These are phyloP conservation scores for Falco cherrug DNA, from an alignment of 2,797 vertebrate species.

Conservation along the genomic window DNA sequence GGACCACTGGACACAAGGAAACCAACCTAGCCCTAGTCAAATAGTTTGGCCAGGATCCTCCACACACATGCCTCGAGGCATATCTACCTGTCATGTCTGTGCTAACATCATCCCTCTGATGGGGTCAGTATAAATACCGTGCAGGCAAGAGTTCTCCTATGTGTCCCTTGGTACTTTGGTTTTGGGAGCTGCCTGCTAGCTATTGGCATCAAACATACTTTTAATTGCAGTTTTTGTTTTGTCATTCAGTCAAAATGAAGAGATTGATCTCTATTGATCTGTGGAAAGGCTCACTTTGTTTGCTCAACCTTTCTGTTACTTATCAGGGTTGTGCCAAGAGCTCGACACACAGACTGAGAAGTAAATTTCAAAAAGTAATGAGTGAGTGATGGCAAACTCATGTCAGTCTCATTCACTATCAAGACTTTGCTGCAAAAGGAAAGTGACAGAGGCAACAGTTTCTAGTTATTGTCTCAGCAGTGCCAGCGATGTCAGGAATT, in stretches of 20 bases:
- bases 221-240: constrained; percentile 41
- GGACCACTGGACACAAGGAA: not conserved
- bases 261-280: constrained; percentile 37
- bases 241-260: not conserved
- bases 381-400: not conserved
- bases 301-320: constrained; percentile 8
- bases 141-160: not conserved
- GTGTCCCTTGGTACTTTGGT: not conserved
- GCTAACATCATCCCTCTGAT: not conserved
- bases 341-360: constrained; percentile 8
- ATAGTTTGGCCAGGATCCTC: not conserved
- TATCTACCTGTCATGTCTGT: not conserved
- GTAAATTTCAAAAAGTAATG: constrained; percentile 24
- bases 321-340: not conserved
- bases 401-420: not conserved
- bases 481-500: not conserved
- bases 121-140: rapidly evolving
- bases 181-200: not conserved
- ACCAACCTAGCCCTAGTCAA: not conserved
- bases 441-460: not conserved
- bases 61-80: not conserved
- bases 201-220: not conserved
- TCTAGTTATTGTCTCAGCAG: constrained; percentile 4
- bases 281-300: not conserved
- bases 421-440: not conserved